phyloP scores from a whole-genome alignment of 2,888 invertebrate species.

The Tryphoninae sp. region DNA sequence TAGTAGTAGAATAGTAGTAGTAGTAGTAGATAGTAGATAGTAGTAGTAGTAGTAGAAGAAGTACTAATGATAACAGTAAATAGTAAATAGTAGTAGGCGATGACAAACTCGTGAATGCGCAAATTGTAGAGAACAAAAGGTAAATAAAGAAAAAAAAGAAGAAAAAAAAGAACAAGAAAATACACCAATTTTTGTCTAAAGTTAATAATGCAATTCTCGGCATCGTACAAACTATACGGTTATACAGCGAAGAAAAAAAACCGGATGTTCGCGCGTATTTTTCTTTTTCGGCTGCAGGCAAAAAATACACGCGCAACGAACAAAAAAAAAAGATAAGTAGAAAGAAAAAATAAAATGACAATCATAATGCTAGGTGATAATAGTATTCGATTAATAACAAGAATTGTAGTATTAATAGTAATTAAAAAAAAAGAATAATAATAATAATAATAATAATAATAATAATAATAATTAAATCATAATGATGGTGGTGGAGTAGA shows the following conservation, averaged over 20 bases:
- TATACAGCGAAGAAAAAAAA: constrained; percentile 41
- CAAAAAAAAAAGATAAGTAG: constrained; percentile 55
- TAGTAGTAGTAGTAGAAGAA: constrained; percentile 40
- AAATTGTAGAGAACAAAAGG: constrained; percentile 31
- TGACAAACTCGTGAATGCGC: constrained; percentile 51
- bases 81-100: constrained; percentile 48
- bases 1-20: constrained; percentile 54
- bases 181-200: constrained; percentile 42
- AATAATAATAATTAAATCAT: too few relatives aligned
- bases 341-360: constrained; percentile 50
- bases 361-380: constrained; percentile 58
- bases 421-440: constrained; percentile 53
- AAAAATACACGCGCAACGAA: constrained; percentile 40
- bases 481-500: constrained; percentile 40
- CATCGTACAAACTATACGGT: constrained; percentile 41
- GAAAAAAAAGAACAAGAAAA: constrained; percentile 16
- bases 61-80: constrained; percentile 19
- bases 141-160: not conserved
- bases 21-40: constrained; percentile 35
- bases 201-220: constrained; percentile 50
- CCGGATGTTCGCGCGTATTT: constrained; percentile 19
- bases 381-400: constrained; percentile 55
- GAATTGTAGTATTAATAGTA: constrained; percentile 62
- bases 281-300: constrained; percentile 14
- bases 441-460: constrained; percentile 26